Evolutionary conservation across 2,113 vertebrate species (phyloP).

Genomic region (Urocolius indicus): DNA sequence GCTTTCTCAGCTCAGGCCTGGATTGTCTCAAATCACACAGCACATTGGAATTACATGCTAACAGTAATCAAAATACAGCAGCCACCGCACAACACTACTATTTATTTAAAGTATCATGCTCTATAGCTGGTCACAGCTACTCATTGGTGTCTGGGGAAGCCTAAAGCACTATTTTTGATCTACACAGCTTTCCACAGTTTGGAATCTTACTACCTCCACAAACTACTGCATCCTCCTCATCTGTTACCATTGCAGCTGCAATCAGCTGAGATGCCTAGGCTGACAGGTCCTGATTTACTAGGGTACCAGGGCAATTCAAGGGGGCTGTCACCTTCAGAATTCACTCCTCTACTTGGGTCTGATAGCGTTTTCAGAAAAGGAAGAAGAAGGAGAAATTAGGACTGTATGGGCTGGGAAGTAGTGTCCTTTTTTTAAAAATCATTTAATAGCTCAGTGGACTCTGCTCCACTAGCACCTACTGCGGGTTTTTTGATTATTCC

Average conservation of each 20-base stretch:
- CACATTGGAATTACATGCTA: rapidly evolving
- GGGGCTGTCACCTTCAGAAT: not conserved
- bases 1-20: not conserved
- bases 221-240: conserved; percentile 1
- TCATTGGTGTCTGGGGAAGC: not conserved
- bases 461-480: not conserved
- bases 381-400: conserved; percentile 28
- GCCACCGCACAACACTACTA: not conserved
- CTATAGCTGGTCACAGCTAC: not conserved
- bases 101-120: not conserved
- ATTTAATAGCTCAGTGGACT: not conserved
- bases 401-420: not conserved
- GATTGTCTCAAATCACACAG: not conserved
- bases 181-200: not conserved
- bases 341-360: not conserved
- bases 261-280: not conserved
- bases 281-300: conserved; percentile 34
- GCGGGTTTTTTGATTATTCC: not conserved
- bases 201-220: conserved; percentile 40
- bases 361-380: not conserved
- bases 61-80: not conserved
- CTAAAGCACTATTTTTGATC: conserved; percentile 23
- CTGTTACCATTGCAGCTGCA: conserved; percentile 52
- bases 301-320: conserved; percentile 25
- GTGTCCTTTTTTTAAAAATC: not conserved